Base-by-base conservation (phyloP, 2,113 vertebrate genomes). In the Rhinogobius similis region DNA sequence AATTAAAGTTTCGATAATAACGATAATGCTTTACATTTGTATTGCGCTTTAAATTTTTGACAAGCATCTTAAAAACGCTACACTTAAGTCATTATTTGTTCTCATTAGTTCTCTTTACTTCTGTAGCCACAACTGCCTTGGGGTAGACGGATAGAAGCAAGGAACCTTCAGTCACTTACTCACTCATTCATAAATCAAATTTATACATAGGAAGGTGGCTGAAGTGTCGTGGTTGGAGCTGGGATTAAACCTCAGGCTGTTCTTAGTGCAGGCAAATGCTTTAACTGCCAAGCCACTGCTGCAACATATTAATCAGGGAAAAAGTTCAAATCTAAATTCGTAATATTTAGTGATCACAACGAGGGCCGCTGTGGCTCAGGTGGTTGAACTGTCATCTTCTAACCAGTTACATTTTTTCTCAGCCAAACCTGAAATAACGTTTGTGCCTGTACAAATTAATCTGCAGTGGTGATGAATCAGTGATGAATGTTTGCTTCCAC, bases 401-500 rank as follows among this genome's bases (percentile, higher is more conserved):
- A 50, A 50, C 46, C n/a, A 46, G 20, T 21, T 50, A 20, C 9
- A 21, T 21, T 21, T n/a, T n/a, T 48, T 48, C 46, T 50, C n/a
- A 16, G 8, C 20, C 46, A 50, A 16, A 48, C 20, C 46, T 46
- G 44, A 46, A 46, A 46, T 20, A 46, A 46, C 44, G 5, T 7
- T 48, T 48, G 46, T 48, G 46, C 46, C 9, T 48, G 20, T 48
- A 48, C 2, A 4, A 48, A n/a, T n/a, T 48, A 18, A 48, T 20
- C 46, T 48, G 46, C 46, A n/a, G 46, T 48, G 20, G 20, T 32
- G 13, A 52, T 16, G 46, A 50, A 27, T 59, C 38, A 24, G 64
- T 67, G 44, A 79, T 81, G 53, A 68, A 67, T 75, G 48, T 66
- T 66, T 75, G 36, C 16, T 29, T 24, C 20, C 62, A 43, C 64